Base-by-base conservation (phyloP, 2,797 vertebrate genomes). In the Karalla daura region DNA sequence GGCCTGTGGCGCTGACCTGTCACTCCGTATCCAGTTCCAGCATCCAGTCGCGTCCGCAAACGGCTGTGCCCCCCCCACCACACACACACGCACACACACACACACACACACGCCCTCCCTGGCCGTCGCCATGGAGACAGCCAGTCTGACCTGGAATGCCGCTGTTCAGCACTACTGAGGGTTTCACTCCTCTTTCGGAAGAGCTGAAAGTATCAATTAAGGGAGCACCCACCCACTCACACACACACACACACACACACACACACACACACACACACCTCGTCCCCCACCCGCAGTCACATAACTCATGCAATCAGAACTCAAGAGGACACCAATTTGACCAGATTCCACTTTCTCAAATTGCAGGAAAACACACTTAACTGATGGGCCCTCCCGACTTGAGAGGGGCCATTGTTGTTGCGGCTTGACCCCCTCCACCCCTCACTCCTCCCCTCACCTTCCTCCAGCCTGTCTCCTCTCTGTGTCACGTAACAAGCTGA, bases 81-180 rank as follows among this genome's bases (percentile, higher is more conserved):
- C n/a, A n/a, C n/a, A n/a, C n/a, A n/a, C n/a, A n/a, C n/a, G n/a
- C n/a, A n/a, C n/a, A n/a, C n/a, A n/a, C n/a, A n/a, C n/a, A n/a
- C n/a, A n/a, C n/a, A n/a, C n/a, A n/a, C n/a, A n/a, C n/a, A n/a
- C n/a, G n/a, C 9, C 50, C 46, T 53, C 58, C 67, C 58, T 84
- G 85, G 71, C 81, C 81, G 86, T 88, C 70, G 1, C 65, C 80
- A 72, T 92, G 90, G 95, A 91, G 81, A 93, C 93, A 93, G 92
- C 78, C 91, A 92, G 94, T 95, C 93, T 95, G 94, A 94, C 92
- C 93, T 91, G 89, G 91, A 90, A 92, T 89, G 90, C 88, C 78
- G 68, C 81, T 54, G 77, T 76, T 82, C 47, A 81, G 63, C 76
- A 71, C 87, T 84, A 54, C 89, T 72, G 25, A 86, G 88, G 88